Percentiles rank a stretch among this genome's conserved stretches.
phyloP scores from a whole-genome alignment of 2,113 vertebrate genomes.

The Apistogramma diplotaenia region DNA sequence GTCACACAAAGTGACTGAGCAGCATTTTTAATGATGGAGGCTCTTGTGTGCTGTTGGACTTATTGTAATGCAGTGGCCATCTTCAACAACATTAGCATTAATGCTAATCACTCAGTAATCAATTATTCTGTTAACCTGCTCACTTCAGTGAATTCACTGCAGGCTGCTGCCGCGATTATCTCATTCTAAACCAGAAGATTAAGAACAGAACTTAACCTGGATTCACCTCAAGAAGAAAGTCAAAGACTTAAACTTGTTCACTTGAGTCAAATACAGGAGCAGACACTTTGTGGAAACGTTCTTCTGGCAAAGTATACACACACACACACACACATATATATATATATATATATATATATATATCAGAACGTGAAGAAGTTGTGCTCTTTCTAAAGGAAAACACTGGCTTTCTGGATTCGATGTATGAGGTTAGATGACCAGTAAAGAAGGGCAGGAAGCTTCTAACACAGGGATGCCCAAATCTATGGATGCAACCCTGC shows the following conservation, averaged over 20 bases:
- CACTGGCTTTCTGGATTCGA: background rate
- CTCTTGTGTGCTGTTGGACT: background rate
- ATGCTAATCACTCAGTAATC: conserved; percentile 33
- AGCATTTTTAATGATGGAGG: background rate
- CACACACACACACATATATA: too few relatives aligned
- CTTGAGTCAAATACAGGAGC: background rate
- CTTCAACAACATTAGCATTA: background rate
- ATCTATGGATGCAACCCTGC: too few relatives aligned
- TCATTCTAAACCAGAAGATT: conserved; percentile 26
- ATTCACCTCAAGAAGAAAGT: background rate
- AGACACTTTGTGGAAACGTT: background rate
- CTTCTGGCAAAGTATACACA: too few relatives aligned
- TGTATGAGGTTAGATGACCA: background rate
- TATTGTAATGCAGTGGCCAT: background rate
- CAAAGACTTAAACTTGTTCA: background rate
- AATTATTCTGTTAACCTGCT: conserved; percentile 20
- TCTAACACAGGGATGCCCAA: too few relatives aligned
- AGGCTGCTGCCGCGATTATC: conserved; percentile 15
- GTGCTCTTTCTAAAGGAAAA: background rate
- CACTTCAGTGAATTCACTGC: background rate
- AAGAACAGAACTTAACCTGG: conserved; percentile 11
- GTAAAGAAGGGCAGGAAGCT: background rate
- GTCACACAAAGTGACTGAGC: background rate
- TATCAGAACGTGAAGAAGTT: background rate
- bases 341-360: too few relatives aligned